Conservation (phyloP, 2,888 invertebrate genomes). For the Morinoia aosen region DNA sequence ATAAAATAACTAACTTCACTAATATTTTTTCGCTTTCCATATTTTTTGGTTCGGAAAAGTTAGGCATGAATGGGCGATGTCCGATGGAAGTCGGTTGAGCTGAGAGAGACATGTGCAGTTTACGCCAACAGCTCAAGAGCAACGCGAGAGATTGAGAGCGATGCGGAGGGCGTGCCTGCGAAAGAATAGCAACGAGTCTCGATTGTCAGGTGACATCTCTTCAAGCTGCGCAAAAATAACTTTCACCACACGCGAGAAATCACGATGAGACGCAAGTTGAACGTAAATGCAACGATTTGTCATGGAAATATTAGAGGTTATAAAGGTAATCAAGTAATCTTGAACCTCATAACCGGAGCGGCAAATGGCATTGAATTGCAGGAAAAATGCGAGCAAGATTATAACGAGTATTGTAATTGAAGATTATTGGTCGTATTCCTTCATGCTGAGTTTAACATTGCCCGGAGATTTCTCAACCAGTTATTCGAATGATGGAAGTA, state of each 20-base stretch:
- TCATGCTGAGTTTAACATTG: not conserved
- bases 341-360: not conserved
- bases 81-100: not conserved
- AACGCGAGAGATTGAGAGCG: not conserved
- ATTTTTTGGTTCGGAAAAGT: not conserved
- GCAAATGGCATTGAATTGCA: not conserved
- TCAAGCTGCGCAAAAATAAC: not conserved
- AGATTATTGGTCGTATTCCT: not conserved
- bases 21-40: too few relatives aligned
- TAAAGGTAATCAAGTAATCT: not conserved
- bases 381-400: not conserved
- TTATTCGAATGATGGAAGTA: not conserved
- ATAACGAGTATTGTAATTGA: not conserved
- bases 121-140: not conserved
- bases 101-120: not conserved
- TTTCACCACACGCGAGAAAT: not conserved
- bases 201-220: not conserved
- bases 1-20: too few relatives aligned
- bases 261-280: not conserved
- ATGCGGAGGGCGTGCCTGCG: not conserved
- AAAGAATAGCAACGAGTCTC: not conserved
- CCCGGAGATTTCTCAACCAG: not conserved
- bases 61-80: not conserved
- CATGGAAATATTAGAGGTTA: not conserved
- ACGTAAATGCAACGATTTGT: not conserved